phyloP scores from a whole-genome alignment of 2,888 invertebrate species.

The Aplocera efformata region DNA sequence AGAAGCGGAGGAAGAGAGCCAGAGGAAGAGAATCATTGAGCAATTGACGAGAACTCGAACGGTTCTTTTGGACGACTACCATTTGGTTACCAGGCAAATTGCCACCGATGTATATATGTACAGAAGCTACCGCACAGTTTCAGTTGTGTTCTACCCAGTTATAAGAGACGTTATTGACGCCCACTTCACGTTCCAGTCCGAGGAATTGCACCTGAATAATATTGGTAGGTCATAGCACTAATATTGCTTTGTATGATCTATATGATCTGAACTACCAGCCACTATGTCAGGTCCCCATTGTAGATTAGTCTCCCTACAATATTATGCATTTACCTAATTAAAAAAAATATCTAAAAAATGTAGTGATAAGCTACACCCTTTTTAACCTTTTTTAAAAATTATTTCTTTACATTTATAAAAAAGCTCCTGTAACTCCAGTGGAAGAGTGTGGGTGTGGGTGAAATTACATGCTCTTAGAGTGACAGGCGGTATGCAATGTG shows the following conservation, averaged over 20 bases:
- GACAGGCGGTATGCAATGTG: no score
- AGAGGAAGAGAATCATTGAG: constrained; percentile 62
- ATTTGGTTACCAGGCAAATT: constrained; percentile 67
- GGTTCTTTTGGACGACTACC: constrained; percentile 61
- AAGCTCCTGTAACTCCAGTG: no score
- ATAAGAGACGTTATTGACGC: constrained; percentile 66
- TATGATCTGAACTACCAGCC: neutral
- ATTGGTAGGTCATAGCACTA: constrained; percentile 55
- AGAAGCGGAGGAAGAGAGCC: constrained; percentile 56
- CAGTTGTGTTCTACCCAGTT: constrained; percentile 66
- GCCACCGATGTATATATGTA: constrained; percentile 72
- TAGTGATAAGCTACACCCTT: no score
- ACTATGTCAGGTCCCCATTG: no score
- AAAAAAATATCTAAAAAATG: no score
- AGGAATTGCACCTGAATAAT: constrained; percentile 72
- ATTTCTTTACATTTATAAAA: no score
- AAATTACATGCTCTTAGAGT: no score
- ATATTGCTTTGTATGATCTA: neutral
- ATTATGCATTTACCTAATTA: no score
- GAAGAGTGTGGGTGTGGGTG: no score
- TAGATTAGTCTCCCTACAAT: no score
- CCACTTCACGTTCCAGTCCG: constrained; percentile 71
- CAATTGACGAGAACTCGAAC: constrained; percentile 65
- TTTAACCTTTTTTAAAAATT: no score
- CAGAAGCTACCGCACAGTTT: constrained; percentile 70